Base-by-base conservation (phyloP, 1,140 invertebrate genomes). In the Trachymyrmex cornetzi region DNA sequence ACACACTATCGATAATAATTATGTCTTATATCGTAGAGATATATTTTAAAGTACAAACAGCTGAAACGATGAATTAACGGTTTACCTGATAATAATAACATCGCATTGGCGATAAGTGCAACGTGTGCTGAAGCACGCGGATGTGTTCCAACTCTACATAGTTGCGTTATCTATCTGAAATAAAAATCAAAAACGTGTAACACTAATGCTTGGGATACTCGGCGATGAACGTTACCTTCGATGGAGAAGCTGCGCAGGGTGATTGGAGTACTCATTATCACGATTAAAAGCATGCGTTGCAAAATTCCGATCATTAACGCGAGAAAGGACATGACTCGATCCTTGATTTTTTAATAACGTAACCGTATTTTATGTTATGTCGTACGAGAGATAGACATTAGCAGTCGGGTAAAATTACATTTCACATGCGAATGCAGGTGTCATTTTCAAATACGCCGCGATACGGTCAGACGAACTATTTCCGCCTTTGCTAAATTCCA, bases 171-270 rank as follows among this genome's bases (percentile, higher is more conserved):
- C 80, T 74, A 75, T 34, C n/a, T 75, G 61, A 50, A 63, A 38
- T 27, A 84, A 84, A 84, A 75, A 84, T 84, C 24, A 22, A 48
- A 75, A 75, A 19, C 69, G n/a, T 59, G 66, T 82, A 82, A 74
- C 34, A 63, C 30, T 80, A 80, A 80, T 74, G 55, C 24, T n/a
- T 19, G 12, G 44, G 30, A 22, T 59, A 61, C 12, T 19, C 67
- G 53, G 9, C n/a, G 44, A 34, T 63, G 38, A 75, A 34, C 69
- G 44, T 74, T 72, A 82, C 24, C 22, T 84, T 50, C 53, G 55
- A 82, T 7, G 50, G 50, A 34, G 24, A 44, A 24, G 55, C 24
- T 4, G 19, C 24, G 14, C 55, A 74, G 30, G 55, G 19, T 27
- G 34, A 84, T 50, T 24, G 24, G 12, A 59, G 16, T 16, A 27